Percentiles rank a stretch among this genome's conserved stretches.
Conservation (phyloP, 2,113 vertebrate species). For the Mastomys coucha region DNA sequence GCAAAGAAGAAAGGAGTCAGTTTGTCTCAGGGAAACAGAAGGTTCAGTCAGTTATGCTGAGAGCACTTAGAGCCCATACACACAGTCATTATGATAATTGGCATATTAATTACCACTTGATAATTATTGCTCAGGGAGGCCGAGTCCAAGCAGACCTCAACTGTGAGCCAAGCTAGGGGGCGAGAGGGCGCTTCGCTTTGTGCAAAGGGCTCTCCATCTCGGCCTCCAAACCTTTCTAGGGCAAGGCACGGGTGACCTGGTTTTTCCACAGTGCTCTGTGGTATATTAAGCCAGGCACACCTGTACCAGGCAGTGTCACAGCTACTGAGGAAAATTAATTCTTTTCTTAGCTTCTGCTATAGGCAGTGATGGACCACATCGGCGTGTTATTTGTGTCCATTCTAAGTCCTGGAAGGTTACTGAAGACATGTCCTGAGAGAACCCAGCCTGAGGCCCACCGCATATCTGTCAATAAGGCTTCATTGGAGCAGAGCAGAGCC, state of each 20-base stretch:
- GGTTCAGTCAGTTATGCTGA: accelerated
- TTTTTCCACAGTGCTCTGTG: neutral
- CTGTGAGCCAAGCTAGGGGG: neutral
- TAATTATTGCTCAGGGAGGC: neutral
- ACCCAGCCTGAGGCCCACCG: neutral
- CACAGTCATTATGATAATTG: neutral
- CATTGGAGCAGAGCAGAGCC: neutral
- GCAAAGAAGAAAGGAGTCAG: neutral
- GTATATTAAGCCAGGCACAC: neutral
- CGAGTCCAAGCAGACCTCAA: neutral
- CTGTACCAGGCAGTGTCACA: accelerated
- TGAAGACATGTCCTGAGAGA: neutral
- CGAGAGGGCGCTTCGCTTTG: neutral
- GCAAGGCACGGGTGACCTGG: neutral
- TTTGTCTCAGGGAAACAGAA: neutral
- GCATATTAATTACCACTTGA: neutral
- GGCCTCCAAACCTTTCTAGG: neutral
- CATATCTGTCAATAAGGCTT: constrained; percentile 1
- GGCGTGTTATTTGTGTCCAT: accelerated
- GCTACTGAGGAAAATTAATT: neutral
- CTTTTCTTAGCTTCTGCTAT: neutral
- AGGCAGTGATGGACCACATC: accelerated
- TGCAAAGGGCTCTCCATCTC: neutral
- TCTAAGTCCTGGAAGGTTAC: neutral
- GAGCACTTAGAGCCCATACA: neutral